These are phyloP conservation scores for Malthinus flaveolus DNA, from an alignment of 2,888 invertebrate species.

Conservation along the genomic window DNA sequence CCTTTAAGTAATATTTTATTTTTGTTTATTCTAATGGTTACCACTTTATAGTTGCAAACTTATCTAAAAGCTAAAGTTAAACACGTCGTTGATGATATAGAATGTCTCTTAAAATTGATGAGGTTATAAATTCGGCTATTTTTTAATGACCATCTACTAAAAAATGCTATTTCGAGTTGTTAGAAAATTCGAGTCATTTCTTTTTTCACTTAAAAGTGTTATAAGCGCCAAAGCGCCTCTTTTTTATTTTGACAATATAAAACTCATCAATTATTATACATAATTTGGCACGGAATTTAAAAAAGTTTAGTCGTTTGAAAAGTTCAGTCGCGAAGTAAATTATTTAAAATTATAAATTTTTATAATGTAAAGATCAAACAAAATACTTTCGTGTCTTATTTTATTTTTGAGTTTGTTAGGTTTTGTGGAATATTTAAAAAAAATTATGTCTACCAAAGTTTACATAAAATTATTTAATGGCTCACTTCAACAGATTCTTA, in stretches of 20 bases:
- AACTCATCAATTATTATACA: constrained; percentile 4
- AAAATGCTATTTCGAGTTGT: constrained; percentile 39
- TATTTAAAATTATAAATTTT: constrained; percentile 6
- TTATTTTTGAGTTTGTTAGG: constrained; percentile 1
- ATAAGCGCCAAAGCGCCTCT: constrained; percentile 2
- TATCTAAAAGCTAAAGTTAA: constrained; percentile 6
- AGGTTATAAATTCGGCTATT: constrained; percentile 40
- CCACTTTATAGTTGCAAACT: not conserved
- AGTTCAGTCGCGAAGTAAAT: not conserved
- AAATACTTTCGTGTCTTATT: constrained; percentile 3
- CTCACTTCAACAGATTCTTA: too few species aligned
- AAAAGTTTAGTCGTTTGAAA: not conserved
- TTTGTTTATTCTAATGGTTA: not conserved
- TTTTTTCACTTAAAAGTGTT: constrained; percentile 10
- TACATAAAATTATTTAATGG: too few species aligned
- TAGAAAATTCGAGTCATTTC: constrained; percentile 14
- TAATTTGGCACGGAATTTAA: constrained; percentile 2
- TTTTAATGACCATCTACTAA: constrained; percentile 39
- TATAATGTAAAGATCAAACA: not conserved
- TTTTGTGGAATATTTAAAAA: not conserved
- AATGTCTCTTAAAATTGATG: constrained; percentile 33
- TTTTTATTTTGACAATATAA: constrained; percentile 6
- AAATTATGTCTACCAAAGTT: too few species aligned
- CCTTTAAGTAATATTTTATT: too few species aligned
- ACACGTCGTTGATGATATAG: constrained; percentile 2